Percentiles rank a stretch among this genome's conserved stretches.
phyloP scores from a whole-genome alignment of 1,140 invertebrate genomes.

The Saccostrea echinata region DNA sequence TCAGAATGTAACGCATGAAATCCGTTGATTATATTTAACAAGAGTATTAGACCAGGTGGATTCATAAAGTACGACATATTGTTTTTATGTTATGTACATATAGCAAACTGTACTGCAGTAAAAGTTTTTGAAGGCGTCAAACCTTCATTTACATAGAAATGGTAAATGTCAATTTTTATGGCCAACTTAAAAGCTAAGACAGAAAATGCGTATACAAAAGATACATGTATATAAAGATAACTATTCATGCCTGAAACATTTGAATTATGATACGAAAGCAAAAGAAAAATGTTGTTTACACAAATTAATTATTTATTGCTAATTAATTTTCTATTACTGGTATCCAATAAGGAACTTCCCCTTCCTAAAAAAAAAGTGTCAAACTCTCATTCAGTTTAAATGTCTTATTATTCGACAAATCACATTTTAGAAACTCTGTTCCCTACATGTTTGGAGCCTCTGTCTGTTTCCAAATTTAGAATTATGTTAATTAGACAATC shows the following conservation, averaged over 20 bases:
- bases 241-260: background rate
- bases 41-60: too few relatives aligned
- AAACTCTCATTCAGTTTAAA: background rate
- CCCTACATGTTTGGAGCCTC: background rate
- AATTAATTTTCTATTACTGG: background rate
- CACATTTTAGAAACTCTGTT: background rate
- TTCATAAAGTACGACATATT: too few relatives aligned
- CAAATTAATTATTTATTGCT: background rate
- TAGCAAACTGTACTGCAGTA: too few relatives aligned
- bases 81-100: too few relatives aligned
- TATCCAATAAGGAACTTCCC: background rate
- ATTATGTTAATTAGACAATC: background rate
- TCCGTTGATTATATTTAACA: too few relatives aligned
- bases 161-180: too few relatives aligned
- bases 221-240: background rate
- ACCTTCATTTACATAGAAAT: too few relatives aligned
- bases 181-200: too few relatives aligned
- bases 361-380: background rate
- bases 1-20: too few relatives aligned
- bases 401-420: slow-evolving; percentile 13
- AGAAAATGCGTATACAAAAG: background rate
- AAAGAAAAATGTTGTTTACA: background rate
- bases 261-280: background rate
- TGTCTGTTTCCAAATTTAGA: slow-evolving; percentile 13
- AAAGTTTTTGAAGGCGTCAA: too few relatives aligned